A percentile compares a stretch with the other conserved stretches of the same genome.
These are phyloP conservation scores for Acrocephalus kingi DNA, from an alignment of 2,113 vertebrate species.

Conservation along the genomic window DNA sequence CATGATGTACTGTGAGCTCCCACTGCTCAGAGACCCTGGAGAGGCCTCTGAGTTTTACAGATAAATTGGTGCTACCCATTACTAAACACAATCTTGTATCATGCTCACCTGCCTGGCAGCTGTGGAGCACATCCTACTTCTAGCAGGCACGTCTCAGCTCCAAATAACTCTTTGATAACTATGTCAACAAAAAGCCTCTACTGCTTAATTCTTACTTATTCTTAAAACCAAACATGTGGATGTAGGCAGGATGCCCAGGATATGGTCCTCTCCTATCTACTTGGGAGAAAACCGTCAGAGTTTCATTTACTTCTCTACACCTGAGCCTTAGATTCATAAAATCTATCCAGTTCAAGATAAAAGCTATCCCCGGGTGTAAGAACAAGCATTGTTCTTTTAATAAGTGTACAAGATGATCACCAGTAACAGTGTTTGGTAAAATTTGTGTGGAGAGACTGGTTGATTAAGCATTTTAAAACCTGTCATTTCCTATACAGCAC, in stretches of 20 bases:
- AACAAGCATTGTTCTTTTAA: neutral
- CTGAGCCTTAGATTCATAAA: neutral
- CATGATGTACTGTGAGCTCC: neutral
- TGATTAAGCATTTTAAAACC: conserved; percentile 18
- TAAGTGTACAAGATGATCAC: neutral
- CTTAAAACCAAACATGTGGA: neutral
- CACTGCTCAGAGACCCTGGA: neutral
- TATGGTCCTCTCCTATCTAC: neutral
- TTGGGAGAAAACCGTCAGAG: neutral
- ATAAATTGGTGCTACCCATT: neutral
- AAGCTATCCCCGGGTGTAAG: neutral
- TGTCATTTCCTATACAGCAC: neutral
- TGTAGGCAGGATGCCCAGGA: neutral
- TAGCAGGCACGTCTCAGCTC: neutral
- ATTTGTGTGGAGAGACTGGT: neutral
- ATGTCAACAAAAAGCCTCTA: conserved; percentile 22
- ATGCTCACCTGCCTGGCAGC: conserved; percentile 5
- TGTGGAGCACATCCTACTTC: neutral
- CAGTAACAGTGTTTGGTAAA: neutral
- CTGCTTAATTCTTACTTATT: neutral
- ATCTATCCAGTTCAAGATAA: neutral
- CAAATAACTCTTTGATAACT: conserved; percentile 5
- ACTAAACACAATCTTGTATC: neutral
- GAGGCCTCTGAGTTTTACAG: conserved; percentile 3
- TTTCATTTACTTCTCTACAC: neutral